These are phyloP conservation scores for Philotrypesis tridentata DNA, from an alignment of 1,140 invertebrate species.

Conservation along the genomic window DNA sequence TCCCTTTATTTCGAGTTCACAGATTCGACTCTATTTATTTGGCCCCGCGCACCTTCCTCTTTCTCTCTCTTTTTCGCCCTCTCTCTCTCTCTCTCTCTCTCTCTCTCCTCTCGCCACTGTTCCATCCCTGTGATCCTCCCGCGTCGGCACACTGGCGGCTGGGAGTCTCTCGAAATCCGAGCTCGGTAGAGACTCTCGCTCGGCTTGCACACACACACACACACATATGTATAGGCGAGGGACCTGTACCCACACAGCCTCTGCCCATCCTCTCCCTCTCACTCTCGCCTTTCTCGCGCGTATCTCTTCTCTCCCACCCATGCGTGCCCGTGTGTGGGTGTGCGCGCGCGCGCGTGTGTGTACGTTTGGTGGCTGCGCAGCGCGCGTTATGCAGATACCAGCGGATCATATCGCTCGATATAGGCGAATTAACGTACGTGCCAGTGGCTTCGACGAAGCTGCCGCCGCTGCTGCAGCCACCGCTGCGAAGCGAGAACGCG, in stretches of 20 bases:
- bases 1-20: background rate
- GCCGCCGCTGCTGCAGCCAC: background rate
- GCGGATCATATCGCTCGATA: slow-evolving; percentile 20
- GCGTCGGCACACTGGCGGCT: background rate
- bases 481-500: background rate
- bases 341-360: background rate
- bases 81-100: too few species aligned
- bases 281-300: background rate
- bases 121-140: background rate
- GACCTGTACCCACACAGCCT: background rate
- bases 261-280: background rate
- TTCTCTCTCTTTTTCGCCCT: background rate
- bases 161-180: background rate
- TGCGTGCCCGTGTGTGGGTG: background rate
- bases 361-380: background rate
- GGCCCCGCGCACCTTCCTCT: background rate
- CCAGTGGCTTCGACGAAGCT: slow-evolving; percentile 7
- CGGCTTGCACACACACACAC: background rate
- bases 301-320: background rate
- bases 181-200: background rate
- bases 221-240: too few species aligned
- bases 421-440: slow-evolving; percentile 39
- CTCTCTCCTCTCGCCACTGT: background rate
- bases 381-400: slow-evolving; percentile 17
- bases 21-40: background rate